Percentiles rank a stretch among this genome's conserved stretches.
Conservation (phyloP, 2,888 invertebrate species). For the Neoscelio sp. region DNA sequence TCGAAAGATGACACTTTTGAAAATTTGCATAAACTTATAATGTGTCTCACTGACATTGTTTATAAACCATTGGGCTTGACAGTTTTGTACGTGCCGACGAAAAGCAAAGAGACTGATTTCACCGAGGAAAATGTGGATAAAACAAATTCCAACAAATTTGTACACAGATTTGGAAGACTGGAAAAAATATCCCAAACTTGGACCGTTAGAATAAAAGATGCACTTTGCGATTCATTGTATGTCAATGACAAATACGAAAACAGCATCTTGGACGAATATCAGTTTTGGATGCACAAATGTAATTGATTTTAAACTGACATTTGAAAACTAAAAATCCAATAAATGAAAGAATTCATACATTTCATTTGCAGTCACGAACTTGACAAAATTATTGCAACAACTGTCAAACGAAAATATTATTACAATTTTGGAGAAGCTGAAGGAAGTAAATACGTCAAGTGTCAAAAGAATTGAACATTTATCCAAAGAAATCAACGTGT, state of each 20-base stretch:
- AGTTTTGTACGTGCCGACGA: conserved; percentile 85
- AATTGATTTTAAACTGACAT: conserved; percentile 70
- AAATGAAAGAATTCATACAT: conserved; percentile 10
- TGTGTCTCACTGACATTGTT: conserved; percentile 84
- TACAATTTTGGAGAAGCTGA: conserved; percentile 77
- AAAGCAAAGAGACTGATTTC: conserved; percentile 50
- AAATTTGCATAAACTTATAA: conserved; percentile 84
- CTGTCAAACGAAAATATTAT: conserved; percentile 75
- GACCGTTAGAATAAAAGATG: conserved; percentile 84
- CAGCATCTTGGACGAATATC: conserved; percentile 79
- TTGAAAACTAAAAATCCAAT: too few relatives aligned
- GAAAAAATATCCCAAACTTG: conserved; percentile 82
- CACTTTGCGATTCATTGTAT: conserved; percentile 77
- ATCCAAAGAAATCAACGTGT: conserved; percentile 71
- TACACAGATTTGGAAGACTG: conserved; percentile 72
- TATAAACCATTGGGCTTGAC: conserved; percentile 84
- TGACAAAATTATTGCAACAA: conserved; percentile 79
- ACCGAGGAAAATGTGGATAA: conserved; percentile 79
- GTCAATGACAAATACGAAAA: conserved; percentile 75
- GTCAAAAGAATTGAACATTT: conserved; percentile 76
- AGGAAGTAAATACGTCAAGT: conserved; percentile 76
- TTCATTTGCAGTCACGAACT: conserved; percentile 78
- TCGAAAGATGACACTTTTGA: conserved; percentile 83
- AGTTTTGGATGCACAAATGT: conserved; percentile 82
- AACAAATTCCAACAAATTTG: conserved; percentile 10